Conservation (phyloP, 1,140 invertebrate genomes). For the Plodia interpunctella region DNA sequence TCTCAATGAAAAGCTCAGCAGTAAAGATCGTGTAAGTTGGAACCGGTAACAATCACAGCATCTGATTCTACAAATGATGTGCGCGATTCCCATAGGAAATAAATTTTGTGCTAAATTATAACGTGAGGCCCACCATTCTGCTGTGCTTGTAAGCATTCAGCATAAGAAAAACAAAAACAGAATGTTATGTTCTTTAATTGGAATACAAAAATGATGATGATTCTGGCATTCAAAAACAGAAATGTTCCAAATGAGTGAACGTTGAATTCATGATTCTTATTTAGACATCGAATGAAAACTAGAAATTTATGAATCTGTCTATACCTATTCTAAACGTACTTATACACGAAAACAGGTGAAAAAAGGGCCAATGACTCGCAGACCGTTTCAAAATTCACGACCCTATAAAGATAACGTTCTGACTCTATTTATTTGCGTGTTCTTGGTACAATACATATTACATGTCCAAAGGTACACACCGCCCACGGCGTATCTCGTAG, state of each 20-base stretch:
- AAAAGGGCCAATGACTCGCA: no score
- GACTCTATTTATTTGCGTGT: background rate
- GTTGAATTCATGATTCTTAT: no score
- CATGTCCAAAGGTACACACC: slow-evolving; percentile 59
- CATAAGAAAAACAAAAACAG: background rate
- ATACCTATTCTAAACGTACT: no score
- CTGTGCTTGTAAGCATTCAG: background rate
- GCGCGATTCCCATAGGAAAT: slow-evolving; percentile 4
- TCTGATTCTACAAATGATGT: slow-evolving; percentile 1
- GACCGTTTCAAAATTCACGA: background rate
- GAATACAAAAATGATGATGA: no score
- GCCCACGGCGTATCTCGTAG: slow-evolving; percentile 52
- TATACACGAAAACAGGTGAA: no score
- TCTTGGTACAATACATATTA: slow-evolving; percentile 59
- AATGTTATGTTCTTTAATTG: background rate
- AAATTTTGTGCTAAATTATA: slow-evolving; percentile 6
- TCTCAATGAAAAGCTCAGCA: background rate
- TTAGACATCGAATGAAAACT: no score
- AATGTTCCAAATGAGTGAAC: no score
- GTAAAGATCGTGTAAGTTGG: background rate
- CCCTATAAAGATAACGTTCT: background rate
- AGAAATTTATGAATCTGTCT: no score
- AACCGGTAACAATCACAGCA: slow-evolving; percentile 1
- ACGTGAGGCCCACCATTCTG: background rate
- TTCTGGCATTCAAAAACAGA: no score